Evolutionary conservation across 2,888 invertebrate species (phyloP), one percentile per base, ranked within the genome.

Genomic region (Autographa gamma): DNA sequence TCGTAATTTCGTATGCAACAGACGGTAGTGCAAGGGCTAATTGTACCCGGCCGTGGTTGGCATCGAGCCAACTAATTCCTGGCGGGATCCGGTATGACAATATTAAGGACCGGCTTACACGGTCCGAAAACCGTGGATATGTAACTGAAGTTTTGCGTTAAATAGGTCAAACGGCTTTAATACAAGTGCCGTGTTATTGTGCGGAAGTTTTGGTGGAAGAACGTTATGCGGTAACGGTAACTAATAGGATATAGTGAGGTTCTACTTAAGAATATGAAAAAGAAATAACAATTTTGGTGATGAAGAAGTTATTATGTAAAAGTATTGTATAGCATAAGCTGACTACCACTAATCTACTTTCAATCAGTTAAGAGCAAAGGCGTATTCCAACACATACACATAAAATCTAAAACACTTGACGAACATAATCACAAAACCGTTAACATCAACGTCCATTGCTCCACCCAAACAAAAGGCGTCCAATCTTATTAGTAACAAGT

Each of bases 1-100:
- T 76, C 69, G 68, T 81, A 78, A 83, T 83, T 84, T 75, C 52
- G 76, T 83, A 83, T 80, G 77, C 79, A 77, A 81, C 74, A 77
- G 81, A 74, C 73, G 85, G 71, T 58, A 74, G 73, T 77, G 81
- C 76, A 75, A 76, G 71, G 81, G 84, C 84, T 85, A 85, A 85
- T 85, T 84, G 84, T 79, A 74, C 71, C 84, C 62, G 68, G 80
- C 77, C 70, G 56, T 71, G 71, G 77, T 76, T 85, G 84, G 84
- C 79, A 31, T 9, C 19, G 48, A 7, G 73, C 86, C 85, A 84
- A 77, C 69, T 82, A 80, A 81, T 82, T 85, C 75, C 78, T 77
- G 69, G 69, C 66, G 68, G 77, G 63, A 76, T 77, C 60, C 13
- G 38, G 72, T 77, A 74, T 77, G 79, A 79, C 75, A 81, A 76